These are phyloP conservation scores for Pholis gunnellus DNA, from an alignment of 2,113 vertebrate genomes.

Conservation along the genomic window DNA sequence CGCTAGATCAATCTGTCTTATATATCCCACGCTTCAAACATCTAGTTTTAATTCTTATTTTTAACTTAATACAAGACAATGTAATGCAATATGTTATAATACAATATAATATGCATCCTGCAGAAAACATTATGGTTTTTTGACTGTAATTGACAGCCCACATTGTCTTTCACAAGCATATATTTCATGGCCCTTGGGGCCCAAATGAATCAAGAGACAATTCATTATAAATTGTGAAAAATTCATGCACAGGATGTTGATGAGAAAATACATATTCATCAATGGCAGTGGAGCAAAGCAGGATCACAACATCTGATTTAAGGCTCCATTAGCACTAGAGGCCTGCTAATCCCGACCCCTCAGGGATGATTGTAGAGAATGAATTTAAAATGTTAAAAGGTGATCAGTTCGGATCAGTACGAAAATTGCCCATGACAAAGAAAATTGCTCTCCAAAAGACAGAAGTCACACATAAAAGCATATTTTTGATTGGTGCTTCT, in stretches of 20 bases:
- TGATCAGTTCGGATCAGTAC: slow-evolving; percentile 26
- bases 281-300: slow-evolving; percentile 53
- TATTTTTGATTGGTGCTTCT: neutral
- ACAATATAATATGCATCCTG: slow-evolving; percentile 19
- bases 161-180: slow-evolving; percentile 39
- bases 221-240: slow-evolving; percentile 60
- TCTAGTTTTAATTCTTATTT: neutral
- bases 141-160: slow-evolving; percentile 34
- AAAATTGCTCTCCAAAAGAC: neutral
- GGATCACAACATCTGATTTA: slow-evolving; percentile 66
- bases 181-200: slow-evolving; percentile 42
- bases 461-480: neutral
- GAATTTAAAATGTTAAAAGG: slow-evolving; percentile 25
- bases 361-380: slow-evolving; percentile 37
- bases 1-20: neutral
- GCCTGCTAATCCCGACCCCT: slow-evolving; percentile 32
- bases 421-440: neutral
- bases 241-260: slow-evolving; percentile 54
- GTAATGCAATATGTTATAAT: slow-evolving; percentile 7
- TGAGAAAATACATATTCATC: slow-evolving; percentile 70
- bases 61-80: slow-evolving; percentile 6
- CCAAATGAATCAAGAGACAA: slow-evolving; percentile 57
- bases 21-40: neutral
- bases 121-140: neutral
- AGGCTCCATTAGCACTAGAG: slow-evolving; percentile 55